phyloP scores from a whole-genome alignment of 2,797 vertebrate species.

The Aldrovandia affinis region DNA sequence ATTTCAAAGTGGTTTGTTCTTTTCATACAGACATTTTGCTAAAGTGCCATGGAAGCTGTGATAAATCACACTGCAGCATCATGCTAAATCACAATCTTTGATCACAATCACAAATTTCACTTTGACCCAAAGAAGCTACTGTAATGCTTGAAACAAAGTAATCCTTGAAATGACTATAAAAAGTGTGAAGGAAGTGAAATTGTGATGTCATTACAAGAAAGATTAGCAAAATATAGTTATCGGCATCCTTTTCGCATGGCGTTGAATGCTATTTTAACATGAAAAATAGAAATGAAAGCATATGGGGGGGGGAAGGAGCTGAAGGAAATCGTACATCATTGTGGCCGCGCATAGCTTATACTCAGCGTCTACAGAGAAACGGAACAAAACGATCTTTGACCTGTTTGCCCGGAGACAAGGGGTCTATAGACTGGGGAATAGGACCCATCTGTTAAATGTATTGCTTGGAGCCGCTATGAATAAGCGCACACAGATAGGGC shows the following conservation, averaged over 20 bases:
- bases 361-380: not conserved
- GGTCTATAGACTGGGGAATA: conserved; percentile 31
- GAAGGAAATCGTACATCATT: conserved; percentile 26
- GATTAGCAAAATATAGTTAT: not conserved
- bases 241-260: not conserved
- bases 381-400: not conserved
- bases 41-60: not conserved
- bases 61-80: not conserved
- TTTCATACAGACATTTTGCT: not conserved
- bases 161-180: not conserved
- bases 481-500: conserved; percentile 18
- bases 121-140: not conserved
- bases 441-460: conserved; percentile 44
- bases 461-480: conserved; percentile 24
- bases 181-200: conserved; percentile 1
- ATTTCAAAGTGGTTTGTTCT: not conserved
- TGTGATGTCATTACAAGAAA: not conserved
- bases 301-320: not conserved
- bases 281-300: not conserved
- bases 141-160: not conserved
- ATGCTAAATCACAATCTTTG: not conserved
- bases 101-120: not conserved
- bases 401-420: conserved; percentile 14
- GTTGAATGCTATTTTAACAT: conserved; percentile 1
- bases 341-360: not conserved